Base-by-base conservation (phyloP, 1,140 invertebrate species). In the Cataglyphis hispanica region DNA sequence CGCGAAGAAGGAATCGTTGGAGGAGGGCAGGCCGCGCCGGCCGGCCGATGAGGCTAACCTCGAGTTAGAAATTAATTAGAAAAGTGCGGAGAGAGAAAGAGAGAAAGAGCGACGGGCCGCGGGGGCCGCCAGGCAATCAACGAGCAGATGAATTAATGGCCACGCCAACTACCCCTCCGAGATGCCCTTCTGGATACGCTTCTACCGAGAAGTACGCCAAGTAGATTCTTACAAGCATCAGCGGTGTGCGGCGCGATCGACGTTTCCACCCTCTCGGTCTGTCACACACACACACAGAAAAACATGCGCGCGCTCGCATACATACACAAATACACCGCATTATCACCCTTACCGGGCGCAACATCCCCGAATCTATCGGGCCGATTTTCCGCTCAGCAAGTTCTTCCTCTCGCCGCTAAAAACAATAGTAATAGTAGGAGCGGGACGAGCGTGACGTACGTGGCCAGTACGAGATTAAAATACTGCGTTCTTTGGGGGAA, bases 51-150 rank as follows among this genome's bases (percentile, higher is more conserved):
- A 60, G 87, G 77, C 86, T 88, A 91, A 92, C 89, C 92, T 93
- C 91, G 85, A 89, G 92, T 93, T 92, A 91, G 92, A 93, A 94
- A 93, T 94, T 93, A 94, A 93, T 93, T 93, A 93, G 92, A 92
- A 93, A 93, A 94, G 93, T 93, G 92, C 92, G 88, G 90, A 86
- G 83, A 87, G 72, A 16, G 66, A 60, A 46, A 80, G 78, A 64
- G 66, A 46, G 60, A 50, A 86, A 53, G 27, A 60, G 63, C 19
- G 74, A 19, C 43, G 22, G 70, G 61, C 8, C 31, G 60, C 56
- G 53, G 69, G 72, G 76, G 58, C n/a, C 10, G 86, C 69, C 60
- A 87, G 89, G 92, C 93, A 93, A 94, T 94, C 93, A 94, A 93
- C 92, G 93, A 84, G 83, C 89, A 92, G 90, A 94, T 93, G 93